Base-by-base conservation (phyloP, 2,888 invertebrate genomes). In the Caenorhabditis becei region DNA sequence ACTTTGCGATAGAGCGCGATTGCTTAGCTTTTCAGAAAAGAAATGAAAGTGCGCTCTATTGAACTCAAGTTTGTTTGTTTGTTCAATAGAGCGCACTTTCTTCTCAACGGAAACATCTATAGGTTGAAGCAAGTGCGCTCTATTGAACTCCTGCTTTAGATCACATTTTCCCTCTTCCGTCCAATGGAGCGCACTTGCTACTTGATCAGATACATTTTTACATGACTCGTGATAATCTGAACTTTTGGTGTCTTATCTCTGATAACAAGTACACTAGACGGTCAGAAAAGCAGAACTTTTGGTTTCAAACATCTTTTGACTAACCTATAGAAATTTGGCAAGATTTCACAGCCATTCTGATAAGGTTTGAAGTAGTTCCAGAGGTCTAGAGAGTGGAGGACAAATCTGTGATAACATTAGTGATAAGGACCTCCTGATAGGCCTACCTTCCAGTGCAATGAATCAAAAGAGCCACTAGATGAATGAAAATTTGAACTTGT, bases 261-360 rank as follows among this genome's bases (percentile, higher is more conserved):
- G 10, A 32, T 4, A 32, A 32, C 4, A 32, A 32, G 32, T 4
- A 32, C 32, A 51, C 2, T 20, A 54, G 24, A 24, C 11, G 7
- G 53, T 4, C 16, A 58, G 58, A 35, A n/a, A 35, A 16, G n/a
- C 7, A 8, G 20, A 58, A 37, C 4, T 11, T 4, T n/a, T n/a
- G n/a, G n/a, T n/a, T n/a, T n/a, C n/a, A n/a, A n/a, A 37, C 14
- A 18, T n/a, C n/a, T 16, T n/a, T n/a, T 18, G n/a, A n/a, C 37
- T 41, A 3, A 75, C 75, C 75, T 41, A 26, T 77, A 77, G 20
- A 77, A 77, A n/a, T 67, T 67, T 0, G 77, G 77, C 2, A 77
- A 20, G 24, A 62, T 53, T 16, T 77, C 62, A 49, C 77, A 77
- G 1, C 61, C 77, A 44, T 20, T 47, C 0, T 53, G 18, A 20